Percentiles rank a stretch among this genome's conserved stretches.
phyloP scores from a whole-genome alignment of 2,113 vertebrate genomes.

The Hippoglossus stenolepis region DNA sequence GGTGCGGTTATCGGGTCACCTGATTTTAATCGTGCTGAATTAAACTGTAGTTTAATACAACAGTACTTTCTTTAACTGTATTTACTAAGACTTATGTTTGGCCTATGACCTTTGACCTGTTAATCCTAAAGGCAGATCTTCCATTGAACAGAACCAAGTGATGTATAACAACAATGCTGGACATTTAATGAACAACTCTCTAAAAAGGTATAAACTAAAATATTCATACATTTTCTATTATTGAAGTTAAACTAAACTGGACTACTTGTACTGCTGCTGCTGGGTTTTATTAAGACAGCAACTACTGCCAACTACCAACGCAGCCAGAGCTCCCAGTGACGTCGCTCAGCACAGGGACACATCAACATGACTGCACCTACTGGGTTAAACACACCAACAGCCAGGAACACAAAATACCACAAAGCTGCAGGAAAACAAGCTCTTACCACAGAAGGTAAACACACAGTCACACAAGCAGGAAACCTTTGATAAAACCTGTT shows the following conservation, averaged over 20 bases:
- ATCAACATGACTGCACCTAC: not conserved
- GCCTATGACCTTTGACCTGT: no score
- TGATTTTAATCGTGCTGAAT: not conserved
- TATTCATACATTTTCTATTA: no score
- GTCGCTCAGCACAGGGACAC: conserved; percentile 49
- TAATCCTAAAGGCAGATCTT: no score
- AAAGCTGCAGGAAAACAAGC: conserved; percentile 69
- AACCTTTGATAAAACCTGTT: conserved; percentile 44
- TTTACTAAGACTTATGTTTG: no score
- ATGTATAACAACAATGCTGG: no score
- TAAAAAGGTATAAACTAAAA: no score
- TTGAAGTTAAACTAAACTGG: not conserved
- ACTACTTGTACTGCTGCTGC: not conserved
- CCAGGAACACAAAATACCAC: conserved; percentile 77
- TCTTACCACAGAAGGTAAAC: conserved; percentile 29
- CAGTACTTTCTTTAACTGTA: no score
- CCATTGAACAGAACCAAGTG: no score
- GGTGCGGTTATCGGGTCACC: no score
- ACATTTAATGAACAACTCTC: no score
- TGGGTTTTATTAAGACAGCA: no score
- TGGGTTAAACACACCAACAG: conserved; percentile 73
- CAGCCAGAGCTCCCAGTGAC: conserved; percentile 60
- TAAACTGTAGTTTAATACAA: not conserved
- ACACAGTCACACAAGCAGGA: conserved; percentile 37
- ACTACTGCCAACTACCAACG: no score